Evolutionary conservation across 2,888 invertebrate genomes (phyloP).

Genomic region (Entomobrya multifasciata): DNA sequence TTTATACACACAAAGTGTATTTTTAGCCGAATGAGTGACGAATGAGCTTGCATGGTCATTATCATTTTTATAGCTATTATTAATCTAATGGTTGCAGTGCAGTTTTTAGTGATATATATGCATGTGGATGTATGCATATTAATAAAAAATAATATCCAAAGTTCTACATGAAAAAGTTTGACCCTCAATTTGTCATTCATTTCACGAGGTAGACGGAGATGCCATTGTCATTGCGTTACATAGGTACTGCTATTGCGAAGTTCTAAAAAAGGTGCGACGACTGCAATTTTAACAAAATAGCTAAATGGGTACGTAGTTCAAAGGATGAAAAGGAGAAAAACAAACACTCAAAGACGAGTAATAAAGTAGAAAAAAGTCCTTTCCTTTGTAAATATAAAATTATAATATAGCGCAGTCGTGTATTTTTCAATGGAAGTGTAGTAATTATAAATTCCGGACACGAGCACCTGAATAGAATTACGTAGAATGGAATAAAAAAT

Average conservation of each 20-base stretch:
- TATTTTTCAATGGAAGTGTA: background rate
- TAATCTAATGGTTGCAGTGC: constrained; percentile 1
- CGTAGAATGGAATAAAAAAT: background rate
- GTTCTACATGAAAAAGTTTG: constrained; percentile 13
- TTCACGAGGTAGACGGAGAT: background rate
- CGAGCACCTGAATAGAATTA: background rate
- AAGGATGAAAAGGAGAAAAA: background rate
- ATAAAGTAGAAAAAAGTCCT: background rate
- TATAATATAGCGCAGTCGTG: background rate
- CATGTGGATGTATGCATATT: no score
- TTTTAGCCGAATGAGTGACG: constrained; percentile 47
- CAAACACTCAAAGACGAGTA: constrained; percentile 19
- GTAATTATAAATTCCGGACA: constrained; percentile 41
- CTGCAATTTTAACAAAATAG: background rate
- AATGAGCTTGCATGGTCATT: constrained; percentile 27
- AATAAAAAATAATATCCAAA: background rate
- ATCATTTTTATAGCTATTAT: background rate
- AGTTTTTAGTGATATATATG: constrained; percentile 14
- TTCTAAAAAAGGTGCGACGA: constrained; percentile 20
- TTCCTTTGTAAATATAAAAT: background rate
- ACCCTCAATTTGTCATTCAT: constrained; percentile 34
- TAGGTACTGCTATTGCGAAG: background rate
- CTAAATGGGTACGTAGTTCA: background rate
- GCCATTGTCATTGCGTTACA: constrained; percentile 21
- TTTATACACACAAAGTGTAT: constrained; percentile 9